Base-by-base conservation (phyloP, 2,113 vertebrate species). In the Melanocharis versteri region DNA sequence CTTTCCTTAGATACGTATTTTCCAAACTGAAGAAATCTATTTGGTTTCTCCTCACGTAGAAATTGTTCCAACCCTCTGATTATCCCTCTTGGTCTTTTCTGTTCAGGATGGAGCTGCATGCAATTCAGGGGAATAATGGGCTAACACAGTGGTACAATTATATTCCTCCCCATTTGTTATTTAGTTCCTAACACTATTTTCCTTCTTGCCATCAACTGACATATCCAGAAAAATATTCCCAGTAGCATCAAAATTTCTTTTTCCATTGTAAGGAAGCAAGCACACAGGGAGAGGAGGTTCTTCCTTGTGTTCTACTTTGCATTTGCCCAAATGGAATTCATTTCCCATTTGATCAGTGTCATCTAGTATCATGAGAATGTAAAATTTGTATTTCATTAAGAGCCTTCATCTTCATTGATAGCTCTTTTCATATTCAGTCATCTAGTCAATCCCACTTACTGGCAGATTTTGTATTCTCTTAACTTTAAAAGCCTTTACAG, bases 51-150 rank as follows among this genome's bases (percentile, higher is more conserved):
- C 82, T 95, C 95, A 96, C 33, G 42, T 26, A 88, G 71, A 88
- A 94, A 91, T 79, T 94, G 71, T 92, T 95, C 79, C 94, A 95
- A 66, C 50, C 79, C 86, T 81, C 60, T 89, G 94, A 94, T 95
- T 95, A 93, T 94, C 71, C 86, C 54, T 95, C 90, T 88, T 90
- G 71, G 71, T 90, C 86, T 92, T 66, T 95, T 93, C 85, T 92
- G 76, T 92, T 90, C 88, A 92, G 83, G 90, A 94, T 47, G 18
- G 30, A 92, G 56, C 80, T 66, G 71, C 88, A 62, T 50, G 54
- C 37, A 77, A 50, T 94, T 95, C 71, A 92, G 56, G 87, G 47
- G 39, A 93, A 93, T 93, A 97, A 96, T 22, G 35, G 71, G 56
- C 86, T 90, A 90, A 93, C 62, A 89, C 68, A 90, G 83, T 70